These are phyloP conservation scores for Leuciscus waleckii DNA, from an alignment of 2,797 vertebrate genomes.

Conservation along the genomic window DNA sequence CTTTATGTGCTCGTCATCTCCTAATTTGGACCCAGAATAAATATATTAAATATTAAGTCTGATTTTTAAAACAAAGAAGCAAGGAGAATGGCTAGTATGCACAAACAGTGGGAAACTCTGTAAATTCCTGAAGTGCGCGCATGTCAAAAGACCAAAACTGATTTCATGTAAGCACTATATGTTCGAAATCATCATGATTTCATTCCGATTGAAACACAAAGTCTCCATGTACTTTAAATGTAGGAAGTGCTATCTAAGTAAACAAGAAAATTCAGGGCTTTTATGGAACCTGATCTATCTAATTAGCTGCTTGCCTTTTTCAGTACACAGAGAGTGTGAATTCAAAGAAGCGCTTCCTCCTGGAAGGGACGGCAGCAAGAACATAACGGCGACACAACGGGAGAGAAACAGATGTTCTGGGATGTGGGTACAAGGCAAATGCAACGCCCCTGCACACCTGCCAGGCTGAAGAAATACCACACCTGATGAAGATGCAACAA, in stretches of 20 bases:
- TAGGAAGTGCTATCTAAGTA: not conserved
- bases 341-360: conserved; percentile 3
- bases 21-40: too few relatives aligned
- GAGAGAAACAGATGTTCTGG: conserved; percentile 41
- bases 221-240: not conserved
- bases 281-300: not conserved
- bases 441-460: conserved; percentile 33
- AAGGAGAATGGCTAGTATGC: too few relatives aligned
- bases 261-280: not conserved
- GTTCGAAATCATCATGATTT: not conserved
- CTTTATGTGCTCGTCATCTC: not conserved
- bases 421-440: conserved; percentile 25
- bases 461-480: conserved; percentile 13
- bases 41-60: too few relatives aligned
- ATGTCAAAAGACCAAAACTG: too few relatives aligned
- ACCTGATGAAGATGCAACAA: conserved; percentile 11
- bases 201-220: not conserved
- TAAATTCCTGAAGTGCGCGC: too few relatives aligned
- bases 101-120: too few relatives aligned
- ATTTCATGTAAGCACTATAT: not conserved
- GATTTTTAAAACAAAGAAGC: too few relatives aligned
- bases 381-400: not conserved
- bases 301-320: conserved; percentile 3
- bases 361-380: not conserved
- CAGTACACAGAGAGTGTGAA: not conserved